These are phyloP conservation scores for Xerus rutilus DNA, from an alignment of 2,797 vertebrate species.

Conservation along the genomic window DNA sequence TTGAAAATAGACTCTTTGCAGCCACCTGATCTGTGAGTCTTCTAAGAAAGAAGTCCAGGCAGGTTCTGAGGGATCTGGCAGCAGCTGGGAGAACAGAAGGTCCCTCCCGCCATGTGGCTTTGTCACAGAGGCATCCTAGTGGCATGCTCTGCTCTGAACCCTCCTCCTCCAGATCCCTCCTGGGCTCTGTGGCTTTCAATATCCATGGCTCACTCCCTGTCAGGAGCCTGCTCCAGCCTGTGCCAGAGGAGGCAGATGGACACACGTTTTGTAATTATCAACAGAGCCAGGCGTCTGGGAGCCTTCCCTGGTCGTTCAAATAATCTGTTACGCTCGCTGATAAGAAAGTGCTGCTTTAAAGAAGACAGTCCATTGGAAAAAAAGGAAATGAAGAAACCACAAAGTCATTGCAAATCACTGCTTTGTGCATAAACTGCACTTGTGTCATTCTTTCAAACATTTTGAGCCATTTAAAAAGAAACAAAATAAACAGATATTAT, in stretches of 20 bases:
- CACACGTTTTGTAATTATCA: slow-evolving; percentile 65
- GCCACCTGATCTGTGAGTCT: background rate
- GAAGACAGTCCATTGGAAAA: background rate
- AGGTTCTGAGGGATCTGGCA: background rate
- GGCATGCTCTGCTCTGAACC: background rate
- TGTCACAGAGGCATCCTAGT: background rate
- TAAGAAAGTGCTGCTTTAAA: background rate
- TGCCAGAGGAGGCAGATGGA: slow-evolving; percentile 68
- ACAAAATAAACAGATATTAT: background rate
- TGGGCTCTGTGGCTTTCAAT: background rate
- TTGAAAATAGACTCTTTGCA: background rate
- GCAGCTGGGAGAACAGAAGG: background rate
- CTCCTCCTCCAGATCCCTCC: background rate
- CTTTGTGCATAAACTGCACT: background rate
- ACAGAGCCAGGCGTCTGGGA: slow-evolving; percentile 43
- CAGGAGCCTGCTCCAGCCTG: background rate
- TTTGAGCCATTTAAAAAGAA: slow-evolving; percentile 30
- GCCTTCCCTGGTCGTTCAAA: slow-evolving; percentile 19
- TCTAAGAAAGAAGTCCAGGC: background rate
- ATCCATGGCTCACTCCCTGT: background rate
- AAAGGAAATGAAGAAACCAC: background rate
- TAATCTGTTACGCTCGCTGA: slow-evolving; percentile 32
- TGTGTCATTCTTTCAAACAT: background rate
- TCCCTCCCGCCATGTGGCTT: background rate
- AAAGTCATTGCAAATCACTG: background rate